Base-by-base conservation (phyloP, 2,888 invertebrate genomes). In the Choreutis nemorana region DNA sequence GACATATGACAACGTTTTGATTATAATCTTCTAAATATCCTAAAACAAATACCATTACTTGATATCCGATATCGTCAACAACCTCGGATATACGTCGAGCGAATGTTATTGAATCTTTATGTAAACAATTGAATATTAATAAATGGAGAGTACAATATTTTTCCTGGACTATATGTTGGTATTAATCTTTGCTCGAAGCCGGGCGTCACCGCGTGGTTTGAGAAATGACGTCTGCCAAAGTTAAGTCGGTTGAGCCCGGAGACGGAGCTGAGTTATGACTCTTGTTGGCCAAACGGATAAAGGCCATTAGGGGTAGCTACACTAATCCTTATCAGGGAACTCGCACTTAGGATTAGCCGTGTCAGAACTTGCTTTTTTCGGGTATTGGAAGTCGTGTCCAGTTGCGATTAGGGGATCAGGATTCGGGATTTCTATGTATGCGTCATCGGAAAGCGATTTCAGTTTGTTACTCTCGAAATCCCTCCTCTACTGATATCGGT, bases 141-240 rank as follows among this genome's bases (percentile, higher is more conserved):
- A n/a, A n/a, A n/a, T n/a, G n/a, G n/a, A n/a, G n/a, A 71, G 72
- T 70, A 64, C 58, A 56, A 67, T 71, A 73, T 73, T 72, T 77
- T 72, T 75, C 70, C 61, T 63, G 68, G 72, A 73, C 61, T 71
- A 64, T 35, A 26, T 73, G 70, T 72, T 75, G n/a, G n/a, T 77
- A 75, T 78, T 75, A 75, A 77, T 75, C 68, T 73, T 53, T 48
- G 47, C 53, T 42, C 33, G 34, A 23, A 42, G 48, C 47, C 39
- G 36, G 37, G 44, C 70, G 68, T 72, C 73, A 66, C 64, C 67
- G 66, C 63, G 61, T 70, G 70, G 67, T 71, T 72, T 78, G 78
- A 78, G 78, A 77, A 78, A 78, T 77, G 77, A 78, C 72, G 77
- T 55, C 73, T 77, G 75, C 77, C 77, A 73, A 77, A 77, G 71